Conservation (phyloP, 2,797 vertebrate species). For the Eospalax fontanierii region DNA sequence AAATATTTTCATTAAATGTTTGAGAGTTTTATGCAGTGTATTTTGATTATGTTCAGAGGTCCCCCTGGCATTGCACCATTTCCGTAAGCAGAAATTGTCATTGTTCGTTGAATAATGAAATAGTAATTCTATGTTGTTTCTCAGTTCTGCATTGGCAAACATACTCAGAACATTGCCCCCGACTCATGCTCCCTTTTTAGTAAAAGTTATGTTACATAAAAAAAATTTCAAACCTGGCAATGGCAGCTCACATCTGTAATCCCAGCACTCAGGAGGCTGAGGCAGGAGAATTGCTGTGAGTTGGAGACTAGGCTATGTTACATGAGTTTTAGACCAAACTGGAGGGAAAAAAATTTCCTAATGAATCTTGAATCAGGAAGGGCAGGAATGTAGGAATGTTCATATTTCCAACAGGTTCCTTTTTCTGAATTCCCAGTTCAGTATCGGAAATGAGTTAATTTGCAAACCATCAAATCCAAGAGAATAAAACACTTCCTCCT, state of each 20-base stretch:
- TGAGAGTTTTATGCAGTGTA: no score
- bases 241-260: not conserved
- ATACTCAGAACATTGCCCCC: not conserved
- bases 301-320: not conserved
- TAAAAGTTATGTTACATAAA: not conserved
- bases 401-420: not conserved
- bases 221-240: not conserved
- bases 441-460: slow-evolving; percentile 59
- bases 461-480: not conserved
- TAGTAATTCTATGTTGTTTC: not conserved
- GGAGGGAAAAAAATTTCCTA: slow-evolving; percentile 17
- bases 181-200: not conserved
- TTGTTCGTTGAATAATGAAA: not conserved
- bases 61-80: not conserved
- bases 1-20: no score
- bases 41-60: no score
- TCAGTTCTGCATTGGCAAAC: not conserved
- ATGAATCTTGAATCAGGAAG: slow-evolving; percentile 56
- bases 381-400: slow-evolving; percentile 72
- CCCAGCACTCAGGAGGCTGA: not conserved
- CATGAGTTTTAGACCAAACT: not conserved
- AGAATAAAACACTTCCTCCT: not conserved
- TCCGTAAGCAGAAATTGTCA: not conserved
- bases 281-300: not conserved
- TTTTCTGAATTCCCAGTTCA: slow-evolving; percentile 67